Evolutionary conservation across 2,888 invertebrate genomes (phyloP), one percentile per base, ranked within the genome.

Genomic region (Dynastes maya): DNA sequence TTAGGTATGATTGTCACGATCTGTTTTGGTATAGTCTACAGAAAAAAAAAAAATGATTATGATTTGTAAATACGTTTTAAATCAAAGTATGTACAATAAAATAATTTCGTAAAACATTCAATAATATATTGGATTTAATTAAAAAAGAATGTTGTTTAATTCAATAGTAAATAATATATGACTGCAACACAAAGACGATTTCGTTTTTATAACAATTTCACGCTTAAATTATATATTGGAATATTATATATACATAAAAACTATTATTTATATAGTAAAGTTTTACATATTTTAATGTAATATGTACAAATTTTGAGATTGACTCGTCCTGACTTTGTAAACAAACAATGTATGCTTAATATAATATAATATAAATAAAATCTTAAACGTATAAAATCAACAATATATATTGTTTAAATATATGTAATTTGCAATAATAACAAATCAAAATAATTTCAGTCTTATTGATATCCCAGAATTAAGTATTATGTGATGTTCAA

Each of bases 341-440:
- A 68, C 68, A 29, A 37, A 37, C 32, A 1, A 5, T 37, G 32
- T 37, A 11, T 45, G 45, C 45, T 11, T 11, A 8, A 8, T 45
- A 45, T 45, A 45, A 13, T 68, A 68, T 51, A 37, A 27, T 68
- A 68, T 68, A 68, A 68, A 68, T 68, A 68, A 68, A 68, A 68
- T 67, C 16, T 45, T 68, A 68, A 68, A 68, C 27, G 51, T 68
- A 68, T 51, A 68, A 68, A 68, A 68, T 29, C 68, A 68, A 68
- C 51, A 68, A 68, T 49, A 45, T 49, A 32, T 68, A 68, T 68
- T 51, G 51, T 49, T 58, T 29, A 51, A 63, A 27, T 63, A 63
- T 68, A 27, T 68, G 27, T 68, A 68, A 51, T 68, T 29, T n/a
- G 67, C 27, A 68, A 68, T 65, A 37, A 45, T 67, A 67, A 51